Evolutionary conservation across 2,113 vertebrate species (phyloP).

Genomic region (Cercocebus atys): DNA sequence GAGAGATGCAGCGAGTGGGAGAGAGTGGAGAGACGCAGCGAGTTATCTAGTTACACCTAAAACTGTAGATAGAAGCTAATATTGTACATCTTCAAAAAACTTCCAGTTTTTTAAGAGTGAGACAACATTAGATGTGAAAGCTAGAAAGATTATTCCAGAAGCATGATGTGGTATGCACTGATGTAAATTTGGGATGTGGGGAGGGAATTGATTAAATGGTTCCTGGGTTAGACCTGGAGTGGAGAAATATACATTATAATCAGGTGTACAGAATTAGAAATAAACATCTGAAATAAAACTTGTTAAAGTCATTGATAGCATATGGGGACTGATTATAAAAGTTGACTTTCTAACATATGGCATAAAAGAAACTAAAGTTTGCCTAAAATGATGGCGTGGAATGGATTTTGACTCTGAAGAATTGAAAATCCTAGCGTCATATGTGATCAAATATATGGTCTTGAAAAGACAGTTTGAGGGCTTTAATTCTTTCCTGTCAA

Average conservation of each 20-base stretch:
- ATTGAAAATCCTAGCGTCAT: background rate
- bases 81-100: background rate
- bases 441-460: background rate
- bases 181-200: background rate
- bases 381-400: background rate
- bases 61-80: background rate
- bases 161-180: background rate
- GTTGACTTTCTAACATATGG: background rate
- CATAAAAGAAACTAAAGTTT: background rate
- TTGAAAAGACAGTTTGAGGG: background rate
- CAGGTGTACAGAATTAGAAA: background rate
- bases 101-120: background rate
- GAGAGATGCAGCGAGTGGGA: background rate
- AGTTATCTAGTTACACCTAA: background rate
- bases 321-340: background rate
- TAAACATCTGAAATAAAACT: background rate
- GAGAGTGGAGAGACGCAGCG: fast-evolving
- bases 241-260: background rate
- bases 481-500: background rate
- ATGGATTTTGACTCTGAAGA: background rate
- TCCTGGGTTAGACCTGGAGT: background rate
- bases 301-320: background rate
- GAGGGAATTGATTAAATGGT: background rate
- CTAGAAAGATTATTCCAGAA: slow-evolving; percentile 26
- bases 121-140: background rate